phyloP scores from a whole-genome alignment of 2,113 vertebrate species.

The Chaetodon trifascialis region DNA sequence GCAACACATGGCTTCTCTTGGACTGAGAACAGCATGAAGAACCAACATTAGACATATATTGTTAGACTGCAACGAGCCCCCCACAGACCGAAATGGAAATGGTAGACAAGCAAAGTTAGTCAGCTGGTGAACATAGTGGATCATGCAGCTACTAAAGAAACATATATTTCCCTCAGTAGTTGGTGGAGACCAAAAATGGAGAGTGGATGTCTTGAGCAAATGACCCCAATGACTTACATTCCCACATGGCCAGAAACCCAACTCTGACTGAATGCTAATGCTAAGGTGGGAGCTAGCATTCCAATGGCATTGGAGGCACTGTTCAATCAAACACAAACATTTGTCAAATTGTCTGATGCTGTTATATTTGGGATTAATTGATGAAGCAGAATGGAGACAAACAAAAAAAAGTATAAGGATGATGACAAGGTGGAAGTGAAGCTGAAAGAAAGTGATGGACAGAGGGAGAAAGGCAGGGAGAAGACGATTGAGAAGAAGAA shows the following conservation, averaged over 20 bases:
- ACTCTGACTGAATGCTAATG: neutral
- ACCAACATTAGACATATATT: constrained; percentile 11
- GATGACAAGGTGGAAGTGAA: neutral
- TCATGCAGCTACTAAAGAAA: neutral
- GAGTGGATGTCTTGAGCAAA: neutral
- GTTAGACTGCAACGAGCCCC: neutral
- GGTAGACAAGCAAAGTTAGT: too few species aligned
- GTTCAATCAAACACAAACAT: neutral
- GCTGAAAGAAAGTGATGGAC: too few species aligned
- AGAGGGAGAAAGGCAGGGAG: neutral
- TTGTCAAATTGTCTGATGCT: neutral
- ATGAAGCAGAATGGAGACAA: too few species aligned
- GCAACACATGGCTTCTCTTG: constrained; percentile 23
- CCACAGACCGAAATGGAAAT: neutral
- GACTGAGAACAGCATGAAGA: neutral
- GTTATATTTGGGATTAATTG: too few species aligned
- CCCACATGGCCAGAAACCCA: neutral
- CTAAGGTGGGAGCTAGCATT: neutral
- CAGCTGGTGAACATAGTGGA: neutral
- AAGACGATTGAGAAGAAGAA: neutral
- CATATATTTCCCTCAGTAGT: neutral
- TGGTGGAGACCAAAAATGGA: neutral
- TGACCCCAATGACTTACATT: too few species aligned
- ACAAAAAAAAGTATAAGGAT: neutral
- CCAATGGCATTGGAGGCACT: neutral